phyloP scores from a whole-genome alignment of 2,888 invertebrate genomes.

The Falcaria lacertinaria region DNA sequence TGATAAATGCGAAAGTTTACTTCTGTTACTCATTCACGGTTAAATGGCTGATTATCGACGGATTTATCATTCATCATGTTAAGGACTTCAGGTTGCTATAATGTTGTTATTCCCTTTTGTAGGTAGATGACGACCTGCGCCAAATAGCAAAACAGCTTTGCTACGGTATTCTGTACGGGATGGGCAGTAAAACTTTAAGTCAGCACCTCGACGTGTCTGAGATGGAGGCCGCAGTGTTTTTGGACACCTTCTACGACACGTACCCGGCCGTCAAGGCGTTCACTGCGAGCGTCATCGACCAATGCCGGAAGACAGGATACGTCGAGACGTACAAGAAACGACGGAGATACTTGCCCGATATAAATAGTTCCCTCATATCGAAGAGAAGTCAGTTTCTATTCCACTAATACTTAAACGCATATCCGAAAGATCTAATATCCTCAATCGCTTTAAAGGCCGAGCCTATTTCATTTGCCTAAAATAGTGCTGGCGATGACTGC shows the following conservation, averaged over 20 bases:
- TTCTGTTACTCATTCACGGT: no score
- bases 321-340: conserved; percentile 91
- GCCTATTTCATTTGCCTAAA: no score
- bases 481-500: no score
- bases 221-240: conserved; percentile 88
- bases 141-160: conserved; percentile 95
- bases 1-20: no score
- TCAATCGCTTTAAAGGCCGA: no score
- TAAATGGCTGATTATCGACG: no score
- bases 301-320: conserved; percentile 85
- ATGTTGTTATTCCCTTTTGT: no score
- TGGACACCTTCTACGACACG: conserved; percentile 88
- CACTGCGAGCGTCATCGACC: conserved; percentile 71
- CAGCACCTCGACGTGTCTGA: conserved; percentile 89
- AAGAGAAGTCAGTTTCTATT: conserved; percentile 77
- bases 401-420: no score
- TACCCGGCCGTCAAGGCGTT: conserved; percentile 86
- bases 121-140: conserved; percentile 88
- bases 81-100: no score
- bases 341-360: conserved; percentile 87
- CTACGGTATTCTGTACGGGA: conserved; percentile 98
- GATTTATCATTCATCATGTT: no score
- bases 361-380: conserved; percentile 80
- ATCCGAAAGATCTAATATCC: no score
- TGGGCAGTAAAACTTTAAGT: conserved; percentile 90